Conservation (phyloP, 1,140 invertebrate genomes). For the Diploscapter pachys region DNA sequence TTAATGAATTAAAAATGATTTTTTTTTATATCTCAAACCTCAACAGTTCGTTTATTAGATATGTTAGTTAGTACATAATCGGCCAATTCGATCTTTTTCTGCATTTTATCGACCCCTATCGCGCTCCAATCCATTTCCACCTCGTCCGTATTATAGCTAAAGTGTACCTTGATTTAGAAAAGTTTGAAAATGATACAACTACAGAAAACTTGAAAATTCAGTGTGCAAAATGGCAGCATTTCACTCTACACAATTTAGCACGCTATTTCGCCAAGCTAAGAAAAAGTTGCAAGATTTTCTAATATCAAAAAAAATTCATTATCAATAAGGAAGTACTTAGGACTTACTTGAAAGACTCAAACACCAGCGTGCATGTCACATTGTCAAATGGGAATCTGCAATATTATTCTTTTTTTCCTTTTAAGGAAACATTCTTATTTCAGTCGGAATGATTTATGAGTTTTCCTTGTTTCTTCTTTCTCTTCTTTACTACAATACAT, state of each 20-base stretch:
- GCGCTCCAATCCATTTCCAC: constrained; percentile 56
- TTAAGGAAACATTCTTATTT: no score
- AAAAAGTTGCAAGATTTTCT: background rate
- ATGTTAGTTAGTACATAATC: constrained; percentile 55
- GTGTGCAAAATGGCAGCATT: no score
- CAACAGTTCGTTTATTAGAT: constrained; percentile 43
- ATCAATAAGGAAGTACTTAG: background rate
- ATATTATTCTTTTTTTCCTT: no score
- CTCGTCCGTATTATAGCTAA: constrained; percentile 58
- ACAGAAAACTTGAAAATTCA: no score
- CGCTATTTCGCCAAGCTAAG: background rate
- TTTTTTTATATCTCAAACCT: constrained; percentile 36
- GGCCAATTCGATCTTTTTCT: constrained; percentile 58
- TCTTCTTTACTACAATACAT: no score
- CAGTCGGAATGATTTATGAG: no score
- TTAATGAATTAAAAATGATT: constrained; percentile 20
- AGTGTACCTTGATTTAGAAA: constrained; percentile 15
- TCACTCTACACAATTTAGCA: background rate
- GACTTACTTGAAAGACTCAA: constrained; percentile 56
- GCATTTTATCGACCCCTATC: constrained; percentile 51
- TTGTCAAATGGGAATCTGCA: constrained; percentile 57
- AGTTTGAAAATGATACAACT: no score
- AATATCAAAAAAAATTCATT: background rate
- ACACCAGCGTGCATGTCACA: constrained; percentile 57
- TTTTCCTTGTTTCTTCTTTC: no score